Percentiles rank a stretch among this genome's conserved stretches.
These are phyloP conservation scores for Sinocyclocheilus anshuiensis DNA, from an alignment of 2,113 vertebrate genomes.

Conservation along the genomic window DNA sequence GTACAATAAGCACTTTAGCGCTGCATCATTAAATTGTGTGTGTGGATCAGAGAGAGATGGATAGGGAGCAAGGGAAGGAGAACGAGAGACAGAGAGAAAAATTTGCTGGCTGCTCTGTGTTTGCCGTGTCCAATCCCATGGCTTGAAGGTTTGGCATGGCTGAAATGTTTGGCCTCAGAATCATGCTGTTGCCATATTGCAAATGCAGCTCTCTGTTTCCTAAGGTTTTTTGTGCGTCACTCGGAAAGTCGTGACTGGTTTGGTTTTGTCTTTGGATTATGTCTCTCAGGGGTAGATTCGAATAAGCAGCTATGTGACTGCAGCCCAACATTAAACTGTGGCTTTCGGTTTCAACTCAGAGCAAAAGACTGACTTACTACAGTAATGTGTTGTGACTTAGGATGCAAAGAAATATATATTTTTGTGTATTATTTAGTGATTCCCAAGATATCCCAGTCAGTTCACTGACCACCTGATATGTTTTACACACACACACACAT, in stretches of 20 bases:
- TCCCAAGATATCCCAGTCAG: background rate
- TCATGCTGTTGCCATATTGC: background rate
- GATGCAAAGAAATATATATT: background rate
- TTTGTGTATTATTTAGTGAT: background rate
- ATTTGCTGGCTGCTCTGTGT: conserved; percentile 19
- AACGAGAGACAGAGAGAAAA: conserved; percentile 44
- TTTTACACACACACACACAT: background rate
- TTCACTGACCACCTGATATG: background rate
- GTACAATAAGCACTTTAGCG: conserved; percentile 48
- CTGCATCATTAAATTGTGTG: conserved; percentile 43
- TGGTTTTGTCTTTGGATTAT: conserved; percentile 27
- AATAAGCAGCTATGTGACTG: background rate
- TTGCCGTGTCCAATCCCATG: background rate
- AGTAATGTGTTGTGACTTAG: background rate
- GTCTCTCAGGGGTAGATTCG: background rate
- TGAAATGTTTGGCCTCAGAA: conserved; percentile 33
- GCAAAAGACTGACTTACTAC: conserved; percentile 6
- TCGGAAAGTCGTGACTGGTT: conserved; percentile 5
- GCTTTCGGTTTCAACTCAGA: conserved; percentile 1
- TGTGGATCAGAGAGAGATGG: conserved; percentile 50
- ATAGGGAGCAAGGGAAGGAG: conserved; percentile 52
- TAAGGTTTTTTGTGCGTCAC: background rate
- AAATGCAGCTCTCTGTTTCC: conserved; percentile 24
- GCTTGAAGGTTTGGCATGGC: conserved; percentile 17
- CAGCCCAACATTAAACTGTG: background rate